Conservation (phyloP, 1,140 invertebrate species). For the Drosophila cardini region DNA sequence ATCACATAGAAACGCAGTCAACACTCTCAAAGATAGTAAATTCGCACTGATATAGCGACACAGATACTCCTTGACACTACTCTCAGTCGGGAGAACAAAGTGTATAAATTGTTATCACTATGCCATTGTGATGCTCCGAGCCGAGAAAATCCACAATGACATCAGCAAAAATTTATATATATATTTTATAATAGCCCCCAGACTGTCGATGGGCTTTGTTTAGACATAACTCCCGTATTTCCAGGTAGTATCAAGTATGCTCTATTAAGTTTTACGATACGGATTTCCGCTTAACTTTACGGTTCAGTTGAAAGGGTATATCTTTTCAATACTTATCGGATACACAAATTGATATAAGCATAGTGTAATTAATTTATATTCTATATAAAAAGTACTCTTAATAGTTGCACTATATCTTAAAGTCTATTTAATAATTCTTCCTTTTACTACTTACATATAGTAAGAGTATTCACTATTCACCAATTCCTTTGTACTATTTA, state of each 20-base stretch:
- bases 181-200: conserved; percentile 24
- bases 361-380: too few species aligned
- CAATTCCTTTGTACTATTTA: background rate
- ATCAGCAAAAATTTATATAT: conserved; percentile 1
- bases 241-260: too few species aligned
- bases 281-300: too few species aligned
- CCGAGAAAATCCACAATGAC: conserved; percentile 1
- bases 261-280: too few species aligned
- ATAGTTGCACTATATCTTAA: too few species aligned
- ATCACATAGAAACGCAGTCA: conserved; percentile 37
- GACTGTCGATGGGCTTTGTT: conserved; percentile 43
- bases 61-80: conserved; percentile 1
- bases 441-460: background rate
- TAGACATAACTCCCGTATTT: conserved; percentile 2
- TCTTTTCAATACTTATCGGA: too few species aligned
- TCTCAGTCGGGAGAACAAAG: conserved; percentile 4
- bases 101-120: conserved; percentile 23
- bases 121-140: conserved; percentile 19
- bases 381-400: too few species aligned
- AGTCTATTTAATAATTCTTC: too few species aligned
- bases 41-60: conserved; percentile 15
- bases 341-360: too few species aligned
- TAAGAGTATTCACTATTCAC: conserved; percentile 12
- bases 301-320: too few species aligned
- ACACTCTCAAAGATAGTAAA: conserved; percentile 28